phyloP scores from a whole-genome alignment of 92 coral and sea anemone species.

The Epizoanthus rinbou region DNA sequence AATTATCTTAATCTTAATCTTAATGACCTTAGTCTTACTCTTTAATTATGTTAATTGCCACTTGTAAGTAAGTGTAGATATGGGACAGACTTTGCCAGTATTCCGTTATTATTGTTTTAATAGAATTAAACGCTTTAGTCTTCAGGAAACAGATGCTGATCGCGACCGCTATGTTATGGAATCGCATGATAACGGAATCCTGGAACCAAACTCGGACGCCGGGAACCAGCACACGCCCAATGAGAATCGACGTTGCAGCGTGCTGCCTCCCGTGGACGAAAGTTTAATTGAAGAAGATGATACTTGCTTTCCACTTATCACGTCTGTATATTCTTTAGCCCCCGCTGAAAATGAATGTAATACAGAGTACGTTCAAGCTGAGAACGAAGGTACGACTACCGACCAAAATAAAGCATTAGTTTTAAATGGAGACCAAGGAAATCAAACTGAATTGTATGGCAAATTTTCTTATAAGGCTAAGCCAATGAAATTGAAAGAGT shows the following conservation, averaged over 20 bases:
- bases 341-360: slow-evolving; percentile 14
- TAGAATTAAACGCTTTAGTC: slow-evolving; percentile 6
- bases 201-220: too few relatives aligned
- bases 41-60: too few relatives aligned
- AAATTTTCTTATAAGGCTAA: slow-evolving; percentile 11
- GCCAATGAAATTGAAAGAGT: slow-evolving; percentile 23
- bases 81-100: neutral
- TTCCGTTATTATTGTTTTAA: neutral
- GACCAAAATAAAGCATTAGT: neutral
- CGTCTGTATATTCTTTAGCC: slow-evolving; percentile 85
- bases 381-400: neutral
- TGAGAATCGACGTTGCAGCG: neutral
- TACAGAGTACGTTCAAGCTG: neutral
- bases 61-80: neutral
- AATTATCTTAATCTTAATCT: too few relatives aligned
- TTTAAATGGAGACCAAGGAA: neutral
- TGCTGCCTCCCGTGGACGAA: slow-evolving; percentile 69
- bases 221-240: neutral
- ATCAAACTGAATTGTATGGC: neutral
- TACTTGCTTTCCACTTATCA: slow-evolving; percentile 69
- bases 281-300: slow-evolving; percentile 71
- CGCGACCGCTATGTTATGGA: neutral
- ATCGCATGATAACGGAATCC: too few relatives aligned
- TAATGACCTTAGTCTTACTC: too few relatives aligned
- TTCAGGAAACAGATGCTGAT: slow-evolving; percentile 10